Evolutionary conservation across 2,888 invertebrate genomes (phyloP).

Genomic region (Orthosia gracilis): DNA sequence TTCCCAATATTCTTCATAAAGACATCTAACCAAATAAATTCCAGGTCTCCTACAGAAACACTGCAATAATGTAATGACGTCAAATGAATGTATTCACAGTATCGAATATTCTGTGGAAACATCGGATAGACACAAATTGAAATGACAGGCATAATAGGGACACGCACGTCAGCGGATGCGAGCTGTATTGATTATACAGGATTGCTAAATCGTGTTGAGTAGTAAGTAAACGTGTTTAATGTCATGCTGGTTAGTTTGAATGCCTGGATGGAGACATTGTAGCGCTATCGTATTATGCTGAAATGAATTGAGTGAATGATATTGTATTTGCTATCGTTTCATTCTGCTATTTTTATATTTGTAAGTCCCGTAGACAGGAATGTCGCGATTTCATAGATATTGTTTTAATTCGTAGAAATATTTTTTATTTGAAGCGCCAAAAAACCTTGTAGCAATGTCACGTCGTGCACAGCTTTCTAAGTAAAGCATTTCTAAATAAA

Average conservation of each 20-base stretch:
- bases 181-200: conserved; percentile 43
- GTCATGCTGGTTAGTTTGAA: conserved; percentile 11
- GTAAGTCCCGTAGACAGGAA: too few species aligned
- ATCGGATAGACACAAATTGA: conserved; percentile 51
- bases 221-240: conserved; percentile 28
- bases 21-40: conserved; percentile 9
- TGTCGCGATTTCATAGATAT: too few species aligned
- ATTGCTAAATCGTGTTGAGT: conserved; percentile 42
- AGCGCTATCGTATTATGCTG: neutral
- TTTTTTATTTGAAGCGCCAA: too few species aligned
- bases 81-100: conserved; percentile 25
- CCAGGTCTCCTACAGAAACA: neutral
- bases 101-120: conserved; percentile 27
- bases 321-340: neutral
- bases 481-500: too few species aligned
- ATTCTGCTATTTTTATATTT: too few species aligned
- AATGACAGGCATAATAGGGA: conserved; percentile 39
- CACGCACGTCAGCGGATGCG: conserved; percentile 36
- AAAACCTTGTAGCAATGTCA: too few species aligned
- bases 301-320: neutral
- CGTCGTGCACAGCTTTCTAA: too few species aligned
- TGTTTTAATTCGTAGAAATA: too few species aligned
- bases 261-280: conserved; percentile 8
- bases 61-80: conserved; percentile 4
- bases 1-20: neutral